These are phyloP conservation scores for Tetragonisca angustula DNA, from an alignment of 2,888 invertebrate species.

Conservation along the genomic window DNA sequence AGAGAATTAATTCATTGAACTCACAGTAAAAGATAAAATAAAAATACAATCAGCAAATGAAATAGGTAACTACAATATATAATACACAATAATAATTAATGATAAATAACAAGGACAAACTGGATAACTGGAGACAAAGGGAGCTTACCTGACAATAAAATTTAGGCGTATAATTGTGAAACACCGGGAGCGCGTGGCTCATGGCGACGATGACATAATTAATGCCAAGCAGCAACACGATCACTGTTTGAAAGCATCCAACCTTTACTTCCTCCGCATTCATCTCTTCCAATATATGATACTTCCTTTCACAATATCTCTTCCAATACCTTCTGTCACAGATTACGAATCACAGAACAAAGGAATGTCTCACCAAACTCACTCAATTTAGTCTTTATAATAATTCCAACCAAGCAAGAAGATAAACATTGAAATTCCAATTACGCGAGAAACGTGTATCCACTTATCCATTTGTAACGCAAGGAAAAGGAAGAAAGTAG, in stretches of 20 bases:
- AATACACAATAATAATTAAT: neutral
- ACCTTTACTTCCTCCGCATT: slow-evolving; percentile 77
- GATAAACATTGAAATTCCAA: neutral
- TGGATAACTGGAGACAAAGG: too few species aligned
- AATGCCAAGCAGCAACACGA: slow-evolving; percentile 79
- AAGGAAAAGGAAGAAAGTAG: neutral
- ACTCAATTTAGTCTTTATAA: neutral
- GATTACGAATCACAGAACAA: slow-evolving; percentile 1
- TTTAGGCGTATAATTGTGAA: slow-evolving; percentile 82
- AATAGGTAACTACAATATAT: too few species aligned
- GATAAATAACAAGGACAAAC: too few species aligned
- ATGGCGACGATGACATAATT: slow-evolving; percentile 83
- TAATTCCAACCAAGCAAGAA: neutral
- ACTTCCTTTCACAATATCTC: neutral
- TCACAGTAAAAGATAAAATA: too few species aligned
- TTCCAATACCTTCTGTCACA: neutral
- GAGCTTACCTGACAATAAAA: slow-evolving; percentile 81
- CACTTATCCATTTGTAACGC: slow-evolving; percentile 10
- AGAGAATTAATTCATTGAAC: neutral
- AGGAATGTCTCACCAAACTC: neutral
- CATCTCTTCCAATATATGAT: slow-evolving; percentile 63
- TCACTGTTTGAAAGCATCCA: slow-evolving; percentile 80
- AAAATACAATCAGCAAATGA: too few species aligned
- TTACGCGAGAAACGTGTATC: slow-evolving; percentile 7
- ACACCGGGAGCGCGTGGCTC: slow-evolving; percentile 82